Evolutionary conservation across 1,140 invertebrate genomes (phyloP), one percentile per base, ranked within the genome.

Genomic region (Meloidogyne exigua): DNA sequence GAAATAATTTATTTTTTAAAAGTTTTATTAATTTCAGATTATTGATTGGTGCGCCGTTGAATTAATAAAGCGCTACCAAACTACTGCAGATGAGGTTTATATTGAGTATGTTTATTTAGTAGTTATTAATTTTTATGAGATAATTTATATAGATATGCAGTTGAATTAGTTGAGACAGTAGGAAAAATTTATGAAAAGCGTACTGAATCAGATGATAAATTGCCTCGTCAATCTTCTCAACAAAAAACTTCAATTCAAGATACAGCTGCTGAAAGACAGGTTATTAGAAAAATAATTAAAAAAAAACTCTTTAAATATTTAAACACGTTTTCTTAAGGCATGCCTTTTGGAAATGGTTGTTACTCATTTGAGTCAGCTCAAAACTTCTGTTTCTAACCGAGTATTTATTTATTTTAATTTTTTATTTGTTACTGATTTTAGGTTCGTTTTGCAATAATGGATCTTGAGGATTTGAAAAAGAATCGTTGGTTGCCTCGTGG

Each of bases 1-100:
- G 18, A 68, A 69, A 26, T 68, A 10, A 11, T 26, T 3, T 44
- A 44, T 69, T 23, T 44, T 69, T n/a, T n/a, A n/a, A n/a, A 12
- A 26, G 13, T 44, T 23, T 21, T 42, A 21, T 11, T 28, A 21
- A 57, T 71, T 68, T 25, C 1, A 73, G 63, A 77, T 78, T 49
- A 78, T 78, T 36, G 62, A 78, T 68, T 78, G 76, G 76, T 78
- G 76, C 57, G 76, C 63, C 12, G 63, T 78, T 28, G 76, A 78
- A 32, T 64, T 78, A 12, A 42, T 78, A 26, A 79, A 78, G 62
- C 21, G 76, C 21, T 78, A 65, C 36, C 76, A 78, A 26, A 28
- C 25, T 4, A 78, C 73, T 26, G 32, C 44, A 12, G 76, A 78
- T 36, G 76, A 78, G 21, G 76, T 77, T 32, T 78, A 78, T 32